Conservation (phyloP, 1,140 invertebrate species). For the Anagrus nilaparvatae region DNA sequence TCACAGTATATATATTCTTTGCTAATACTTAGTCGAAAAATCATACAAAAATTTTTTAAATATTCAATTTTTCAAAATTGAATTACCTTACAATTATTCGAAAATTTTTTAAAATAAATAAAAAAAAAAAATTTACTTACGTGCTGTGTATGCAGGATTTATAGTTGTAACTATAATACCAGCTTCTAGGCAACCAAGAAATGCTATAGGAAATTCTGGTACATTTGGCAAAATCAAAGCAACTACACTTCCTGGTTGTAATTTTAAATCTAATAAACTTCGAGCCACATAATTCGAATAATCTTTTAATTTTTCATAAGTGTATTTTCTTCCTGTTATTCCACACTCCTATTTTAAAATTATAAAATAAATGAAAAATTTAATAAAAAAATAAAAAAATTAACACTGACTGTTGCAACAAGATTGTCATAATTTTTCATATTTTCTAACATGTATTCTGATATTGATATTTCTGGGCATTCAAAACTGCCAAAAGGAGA, state of each 20-base stretch:
- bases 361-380: too few species aligned
- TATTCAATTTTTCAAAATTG: too few species aligned
- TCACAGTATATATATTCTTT: too few species aligned
- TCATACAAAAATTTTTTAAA: too few species aligned
- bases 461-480: constrained; percentile 45
- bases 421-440: constrained; percentile 49
- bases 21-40: too few species aligned
- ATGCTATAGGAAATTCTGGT: constrained; percentile 62
- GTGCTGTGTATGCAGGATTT: constrained; percentile 70
- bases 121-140: too few species aligned
- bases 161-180: constrained; percentile 64
- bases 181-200: constrained; percentile 56
- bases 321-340: constrained; percentile 59
- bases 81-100: too few species aligned
- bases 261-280: constrained; percentile 52
- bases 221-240: constrained; percentile 63
- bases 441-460: constrained; percentile 55
- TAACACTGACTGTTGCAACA: constrained; percentile 51
- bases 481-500: constrained; percentile 40
- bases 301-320: constrained; percentile 54
- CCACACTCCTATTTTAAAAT: constrained; percentile 52
- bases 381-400: too few species aligned
- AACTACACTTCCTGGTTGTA: constrained; percentile 59
- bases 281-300: constrained; percentile 55
- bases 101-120: too few species aligned